Base-by-base conservation (phyloP, 2,888 invertebrate species). In the Morpho achilles region DNA sequence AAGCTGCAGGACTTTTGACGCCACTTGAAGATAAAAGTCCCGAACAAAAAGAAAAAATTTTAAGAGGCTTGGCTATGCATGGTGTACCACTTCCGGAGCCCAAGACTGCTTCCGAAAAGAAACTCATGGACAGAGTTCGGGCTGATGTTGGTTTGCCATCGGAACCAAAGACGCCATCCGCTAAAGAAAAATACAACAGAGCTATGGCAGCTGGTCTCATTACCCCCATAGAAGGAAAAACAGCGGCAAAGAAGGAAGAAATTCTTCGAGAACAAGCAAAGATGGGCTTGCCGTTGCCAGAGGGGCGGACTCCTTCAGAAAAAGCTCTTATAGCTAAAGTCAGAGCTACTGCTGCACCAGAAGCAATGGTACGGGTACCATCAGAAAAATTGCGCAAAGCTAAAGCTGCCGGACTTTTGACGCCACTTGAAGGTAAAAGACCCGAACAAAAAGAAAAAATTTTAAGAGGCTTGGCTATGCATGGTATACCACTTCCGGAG, bases 181-280 rank as follows among this genome's bases (percentile, higher is more conserved):
- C 57, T 6, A 66, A 59, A 55, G 56, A 59, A 50, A 68, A 66
- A 49, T 66, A 63, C 7, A 32, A 50, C 9, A 67, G 65, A 62
- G 67, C 67, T 4, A 60, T 64, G 54, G 65, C 60, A 23, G 61
- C 56, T 7, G 63, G 66, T 7, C 22, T 62, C 41, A 44, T 67
- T n/a, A 65, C 67, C 8, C 64, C 70, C 6, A 58, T 78, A 7
- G 70, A 72, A 62, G 77, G 75, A 0, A 74, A 76, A 58, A 59
- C 70, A 1, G 56, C 62, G 16, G 62, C 56, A 22, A 67, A 75
- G 52, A 75, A 77, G 64, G 76, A 75, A 65, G 72, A 69, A 54
- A 69, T 73, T 39, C 54, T 76, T 0, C 68, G 53, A 58, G 66
- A 63, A 2, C 41, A 69, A 10, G 72, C 69, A 22, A 56, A 53